These are phyloP conservation scores for Ganaspis brasiliensis DNA, from an alignment of 2,888 invertebrate species.

Conservation along the genomic window DNA sequence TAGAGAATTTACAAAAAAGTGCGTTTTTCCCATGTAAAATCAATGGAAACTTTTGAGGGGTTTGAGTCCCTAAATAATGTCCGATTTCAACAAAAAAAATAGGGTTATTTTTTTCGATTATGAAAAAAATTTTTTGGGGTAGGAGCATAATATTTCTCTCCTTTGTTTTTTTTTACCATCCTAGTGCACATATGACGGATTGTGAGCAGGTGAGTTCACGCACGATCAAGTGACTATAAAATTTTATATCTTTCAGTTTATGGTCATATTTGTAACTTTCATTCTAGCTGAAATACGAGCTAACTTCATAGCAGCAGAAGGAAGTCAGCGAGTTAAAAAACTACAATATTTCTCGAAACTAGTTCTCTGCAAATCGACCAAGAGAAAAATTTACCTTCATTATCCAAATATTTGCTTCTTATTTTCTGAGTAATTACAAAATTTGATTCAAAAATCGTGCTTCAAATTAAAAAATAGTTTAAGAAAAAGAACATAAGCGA, in stretches of 20 bases:
- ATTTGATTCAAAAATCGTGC: too few species aligned
- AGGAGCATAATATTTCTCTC: background rate
- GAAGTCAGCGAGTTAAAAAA: background rate
- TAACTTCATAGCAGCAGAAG: background rate
- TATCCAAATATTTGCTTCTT: background rate
- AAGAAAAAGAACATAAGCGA: too few species aligned
- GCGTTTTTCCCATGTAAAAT: too few species aligned
- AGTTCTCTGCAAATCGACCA: background rate
- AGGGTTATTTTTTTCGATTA: background rate
- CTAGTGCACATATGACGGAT: background rate
- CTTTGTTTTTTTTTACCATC: background rate
- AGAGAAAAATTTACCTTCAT: background rate
- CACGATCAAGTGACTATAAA: conserved; percentile 14
- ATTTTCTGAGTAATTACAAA: too few species aligned
- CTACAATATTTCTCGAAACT: background rate
- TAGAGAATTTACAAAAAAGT: too few species aligned
- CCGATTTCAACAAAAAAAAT: too few species aligned
- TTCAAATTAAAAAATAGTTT: too few species aligned
- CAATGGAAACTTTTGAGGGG: too few species aligned
- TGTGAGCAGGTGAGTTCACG: conserved; percentile 1
- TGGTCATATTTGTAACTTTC: conserved; percentile 16
- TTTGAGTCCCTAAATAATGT: too few species aligned
- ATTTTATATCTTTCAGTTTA: conserved; percentile 30
- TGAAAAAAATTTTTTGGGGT: too few species aligned
- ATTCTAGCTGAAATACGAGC: conserved; percentile 17